Evolutionary conservation across 2,888 invertebrate species (phyloP).

Genomic region (Scaptomyza cyrtandrae): DNA sequence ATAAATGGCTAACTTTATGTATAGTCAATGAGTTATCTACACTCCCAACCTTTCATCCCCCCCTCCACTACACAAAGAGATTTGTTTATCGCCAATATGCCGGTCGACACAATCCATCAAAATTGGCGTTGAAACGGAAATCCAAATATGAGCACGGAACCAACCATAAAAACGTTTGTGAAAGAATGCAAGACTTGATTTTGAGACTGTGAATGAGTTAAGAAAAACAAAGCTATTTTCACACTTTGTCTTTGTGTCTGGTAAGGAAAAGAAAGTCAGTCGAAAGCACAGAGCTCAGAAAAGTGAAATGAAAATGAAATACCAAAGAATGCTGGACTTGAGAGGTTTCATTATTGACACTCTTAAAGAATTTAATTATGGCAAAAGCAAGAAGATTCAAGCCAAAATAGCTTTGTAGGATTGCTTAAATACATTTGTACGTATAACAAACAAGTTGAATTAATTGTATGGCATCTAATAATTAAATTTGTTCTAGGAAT

Average conservation of each 20-base stretch:
- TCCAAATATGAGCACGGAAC: constrained; percentile 26
- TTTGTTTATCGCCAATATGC: constrained; percentile 58
- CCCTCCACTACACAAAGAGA: constrained; percentile 17
- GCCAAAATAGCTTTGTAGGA: background rate
- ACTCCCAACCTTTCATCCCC: background rate
- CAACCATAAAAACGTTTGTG: background rate
- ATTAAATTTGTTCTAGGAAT: no score
- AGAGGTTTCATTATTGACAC: background rate
- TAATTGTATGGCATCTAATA: background rate
- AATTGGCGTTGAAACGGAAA: constrained; percentile 58
- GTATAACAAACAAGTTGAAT: background rate
- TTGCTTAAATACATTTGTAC: background rate
- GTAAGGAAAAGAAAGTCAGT: background rate
- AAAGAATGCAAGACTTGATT: background rate
- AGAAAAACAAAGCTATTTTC: background rate
- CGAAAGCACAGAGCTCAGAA: background rate
- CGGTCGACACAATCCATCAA: constrained; percentile 67
- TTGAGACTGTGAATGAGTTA: background rate
- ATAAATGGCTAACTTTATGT: constrained; percentile 30
- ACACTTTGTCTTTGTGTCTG: background rate
- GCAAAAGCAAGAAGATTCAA: background rate
- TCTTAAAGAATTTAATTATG: constrained; percentile 1
- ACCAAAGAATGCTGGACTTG: background rate
- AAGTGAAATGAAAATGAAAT: background rate
- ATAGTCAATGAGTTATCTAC: constrained; percentile 24